Evolutionary conservation across 2,113 vertebrate genomes (phyloP).

Genomic region (Passer montanus): DNA sequence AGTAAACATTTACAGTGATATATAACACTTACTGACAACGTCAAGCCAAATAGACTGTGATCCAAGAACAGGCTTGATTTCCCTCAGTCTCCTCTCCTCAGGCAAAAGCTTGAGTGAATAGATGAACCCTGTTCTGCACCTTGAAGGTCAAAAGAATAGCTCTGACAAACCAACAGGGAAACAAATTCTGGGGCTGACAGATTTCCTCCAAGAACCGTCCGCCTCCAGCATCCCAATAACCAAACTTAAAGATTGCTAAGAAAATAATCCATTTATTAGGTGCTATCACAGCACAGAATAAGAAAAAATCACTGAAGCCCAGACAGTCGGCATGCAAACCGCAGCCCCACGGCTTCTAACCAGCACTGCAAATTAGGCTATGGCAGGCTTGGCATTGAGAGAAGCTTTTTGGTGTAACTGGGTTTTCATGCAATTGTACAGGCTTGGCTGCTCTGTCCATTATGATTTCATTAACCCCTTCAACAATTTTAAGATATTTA

Average conservation of each 20-base stretch:
- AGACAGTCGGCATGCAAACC: background rate
- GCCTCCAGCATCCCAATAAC: constrained; percentile 42
- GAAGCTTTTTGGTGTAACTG: background rate
- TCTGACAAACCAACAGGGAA: constrained; percentile 62
- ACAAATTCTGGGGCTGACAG: constrained; percentile 55
- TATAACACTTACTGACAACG: constrained; percentile 68
- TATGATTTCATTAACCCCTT: background rate
- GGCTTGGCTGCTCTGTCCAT: background rate
- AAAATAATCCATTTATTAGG: background rate
- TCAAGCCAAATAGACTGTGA: constrained; percentile 69
- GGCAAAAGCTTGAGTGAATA: constrained; percentile 60
- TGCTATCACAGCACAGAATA: background rate
- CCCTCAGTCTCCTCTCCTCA: constrained; percentile 59
- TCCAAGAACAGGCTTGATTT: constrained; percentile 62
- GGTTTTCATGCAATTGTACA: background rate
- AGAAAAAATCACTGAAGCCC: background rate
- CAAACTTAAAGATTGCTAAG: background rate
- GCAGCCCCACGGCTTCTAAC: background rate
- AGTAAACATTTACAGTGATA: constrained; percentile 62
- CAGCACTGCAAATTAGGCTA: background rate
- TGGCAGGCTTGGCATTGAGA: background rate
- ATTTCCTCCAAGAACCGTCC: background rate
- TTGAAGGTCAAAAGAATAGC: constrained; percentile 71
- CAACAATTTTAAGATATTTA: background rate
- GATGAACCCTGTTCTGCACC: constrained; percentile 58